Evolutionary conservation across 2,888 invertebrate species (phyloP), one percentile per base, ranked within the genome.

Genomic region (Drosophila conformis): DNA sequence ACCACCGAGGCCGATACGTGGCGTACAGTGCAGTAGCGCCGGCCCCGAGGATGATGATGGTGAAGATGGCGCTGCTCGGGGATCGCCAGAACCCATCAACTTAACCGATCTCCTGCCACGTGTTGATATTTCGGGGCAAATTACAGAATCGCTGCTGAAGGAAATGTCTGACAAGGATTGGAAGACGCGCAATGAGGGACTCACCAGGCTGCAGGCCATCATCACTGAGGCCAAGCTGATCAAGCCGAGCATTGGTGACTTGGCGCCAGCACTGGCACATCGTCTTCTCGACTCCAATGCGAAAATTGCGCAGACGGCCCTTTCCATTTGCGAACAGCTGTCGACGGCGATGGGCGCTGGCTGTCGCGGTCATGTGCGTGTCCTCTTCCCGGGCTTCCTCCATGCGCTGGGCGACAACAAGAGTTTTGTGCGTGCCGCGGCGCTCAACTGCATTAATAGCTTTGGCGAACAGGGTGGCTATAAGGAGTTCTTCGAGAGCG

Each of bases 131-230:
- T 96, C 97, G 68, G 94, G 95, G 5, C 96, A 96, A 83, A 96
- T 99, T 74, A 98, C 97, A 0, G 97, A 97, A 80, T 93, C 95
- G 0, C 93, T 99, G 1, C 93, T 98, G 4, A 95, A 95, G 10
- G 97, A 98, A 93, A 94, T 98, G 81, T 94, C 95, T 29, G 98
- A 98, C 92, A 98, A 97, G 93, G 97, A 97, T 93, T 99, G 99
- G 99, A 99, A 99, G 94, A 93, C 94, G 0, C 93, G 94, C 51
- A 94, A 94, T 75, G 94, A 94, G 83, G 94, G 94, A 4, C 89
- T 94, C 2, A 94, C 93, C 56, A 94, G 92, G 75, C 69, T 93
- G 29, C 93, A 93, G 84, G 73, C 78, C 31, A 91, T 93, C 18
- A 84, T 93, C 29, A 90, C 78, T 38, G 97, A 96, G 61, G 96